A percentile compares a stretch with the other conserved stretches of the same genome.
These are phyloP conservation scores for Ciconia stormi DNA, from an alignment of 2,113 vertebrate species.

Conservation along the genomic window DNA sequence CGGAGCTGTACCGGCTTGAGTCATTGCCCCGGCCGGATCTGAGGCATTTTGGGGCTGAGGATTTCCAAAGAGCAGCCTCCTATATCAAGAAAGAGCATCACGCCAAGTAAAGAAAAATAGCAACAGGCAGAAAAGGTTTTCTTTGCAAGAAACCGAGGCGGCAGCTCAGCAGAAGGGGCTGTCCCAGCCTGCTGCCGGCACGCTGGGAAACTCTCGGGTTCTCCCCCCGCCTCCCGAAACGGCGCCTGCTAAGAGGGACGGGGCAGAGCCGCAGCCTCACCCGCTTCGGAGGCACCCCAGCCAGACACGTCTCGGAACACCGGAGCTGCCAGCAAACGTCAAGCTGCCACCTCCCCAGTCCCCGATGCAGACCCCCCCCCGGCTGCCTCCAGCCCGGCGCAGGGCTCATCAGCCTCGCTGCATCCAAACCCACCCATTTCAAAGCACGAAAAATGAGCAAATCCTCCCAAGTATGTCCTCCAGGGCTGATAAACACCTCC, in stretches of 20 bases:
- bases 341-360: fast-evolving
- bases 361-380: fast-evolving
- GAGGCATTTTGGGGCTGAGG: background rate
- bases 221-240: fast-evolving
- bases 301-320: fast-evolving
- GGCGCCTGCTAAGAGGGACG: background rate
- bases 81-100: background rate
- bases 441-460: fast-evolving
- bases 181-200: background rate
- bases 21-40: background rate
- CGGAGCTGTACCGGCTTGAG: background rate
- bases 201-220: background rate
- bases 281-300: too few species aligned
- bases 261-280: background rate
- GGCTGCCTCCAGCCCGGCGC: background rate
- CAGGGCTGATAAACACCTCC: background rate
- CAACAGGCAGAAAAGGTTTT: background rate
- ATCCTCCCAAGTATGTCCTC: background rate
- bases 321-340: fast-evolving
- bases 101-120: background rate
- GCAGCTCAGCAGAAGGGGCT: background rate
- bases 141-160: fast-evolving
- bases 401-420: background rate
- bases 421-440: background rate
- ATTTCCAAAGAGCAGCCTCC: background rate